Evolutionary conservation across 2,888 invertebrate species (phyloP).

Genomic region (Oscheius onirici): DNA sequence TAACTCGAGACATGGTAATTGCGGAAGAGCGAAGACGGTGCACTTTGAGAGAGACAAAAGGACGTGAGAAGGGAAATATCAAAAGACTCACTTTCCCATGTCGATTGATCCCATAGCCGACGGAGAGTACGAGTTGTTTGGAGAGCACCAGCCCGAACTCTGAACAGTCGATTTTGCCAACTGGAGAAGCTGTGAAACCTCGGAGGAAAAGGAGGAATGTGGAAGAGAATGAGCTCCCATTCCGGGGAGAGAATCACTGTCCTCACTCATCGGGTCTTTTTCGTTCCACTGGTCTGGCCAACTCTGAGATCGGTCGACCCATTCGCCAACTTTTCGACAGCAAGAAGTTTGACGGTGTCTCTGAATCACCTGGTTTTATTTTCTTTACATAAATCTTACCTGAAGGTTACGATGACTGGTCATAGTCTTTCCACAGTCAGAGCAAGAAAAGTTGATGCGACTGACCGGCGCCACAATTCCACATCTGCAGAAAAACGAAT

Average conservation of each 20-base stretch:
- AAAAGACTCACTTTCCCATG: conserved; percentile 15
- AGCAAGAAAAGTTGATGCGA: conserved; percentile 25
- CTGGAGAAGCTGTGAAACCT: not conserved
- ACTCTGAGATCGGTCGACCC: conserved; percentile 14
- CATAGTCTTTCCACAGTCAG: conserved; percentile 36
- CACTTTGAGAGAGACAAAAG: not conserved
- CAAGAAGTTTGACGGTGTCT: conserved; percentile 16
- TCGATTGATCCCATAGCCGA: conserved; percentile 14
- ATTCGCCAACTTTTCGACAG: conserved; percentile 20
- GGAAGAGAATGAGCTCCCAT: not conserved
- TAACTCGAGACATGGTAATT: not conserved
- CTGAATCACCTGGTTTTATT: not conserved
- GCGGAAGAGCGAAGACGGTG: not conserved
- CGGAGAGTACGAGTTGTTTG: conserved; percentile 25
- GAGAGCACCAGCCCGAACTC: conserved; percentile 33
- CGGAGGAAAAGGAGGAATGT: conserved; percentile 6
- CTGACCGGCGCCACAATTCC: conserved; percentile 10
- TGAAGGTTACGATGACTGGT: conserved; percentile 37
- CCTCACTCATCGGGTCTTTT: conserved; percentile 16
- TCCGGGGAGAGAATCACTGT: conserved; percentile 15
- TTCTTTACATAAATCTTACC: conserved; percentile 12
- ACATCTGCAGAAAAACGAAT: conserved; percentile 28
- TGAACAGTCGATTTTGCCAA: not conserved
- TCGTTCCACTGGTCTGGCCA: conserved; percentile 23
- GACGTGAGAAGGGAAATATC: not conserved